A percentile compares a stretch with the other conserved stretches of the same genome.
Conservation (phyloP, 1,140 invertebrate genomes). For the Prorops nasuta region DNA sequence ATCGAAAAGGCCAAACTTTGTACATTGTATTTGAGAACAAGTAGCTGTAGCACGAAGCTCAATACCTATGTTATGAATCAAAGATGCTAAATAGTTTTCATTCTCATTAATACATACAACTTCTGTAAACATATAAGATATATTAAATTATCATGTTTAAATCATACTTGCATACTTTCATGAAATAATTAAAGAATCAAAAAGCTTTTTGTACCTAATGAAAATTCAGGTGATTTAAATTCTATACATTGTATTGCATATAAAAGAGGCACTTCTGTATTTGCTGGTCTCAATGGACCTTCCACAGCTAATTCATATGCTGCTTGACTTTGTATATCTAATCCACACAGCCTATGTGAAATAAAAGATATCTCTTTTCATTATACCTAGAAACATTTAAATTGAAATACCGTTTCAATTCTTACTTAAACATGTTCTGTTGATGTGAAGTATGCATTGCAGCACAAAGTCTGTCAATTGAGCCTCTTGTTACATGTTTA, state of each 20-base stretch:
- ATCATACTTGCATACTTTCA: neutral
- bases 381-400: too few species aligned
- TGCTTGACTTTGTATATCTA: constrained; percentile 79
- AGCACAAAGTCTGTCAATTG: constrained; percentile 71
- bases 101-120: constrained; percentile 82
- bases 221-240: constrained; percentile 81
- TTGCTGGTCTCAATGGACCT: constrained; percentile 74
- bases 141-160: neutral
- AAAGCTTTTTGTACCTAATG: constrained; percentile 65
- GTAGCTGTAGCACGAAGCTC: constrained; percentile 76
- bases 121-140: constrained; percentile 63
- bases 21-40: constrained; percentile 76
- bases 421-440: constrained; percentile 79
- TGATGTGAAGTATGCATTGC: constrained; percentile 81
- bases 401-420: constrained; percentile 17
- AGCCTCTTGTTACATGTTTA: constrained; percentile 63
- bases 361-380: too few species aligned
- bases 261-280: constrained; percentile 71
- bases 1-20: constrained; percentile 81
- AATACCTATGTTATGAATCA: constrained; percentile 80
- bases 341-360: constrained; percentile 71
- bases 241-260: constrained; percentile 85
- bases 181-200: constrained; percentile 17
- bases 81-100: constrained; percentile 68
- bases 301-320: constrained; percentile 83